phyloP scores from a whole-genome alignment of 2,888 invertebrate species.

The Oligia latruncula region DNA sequence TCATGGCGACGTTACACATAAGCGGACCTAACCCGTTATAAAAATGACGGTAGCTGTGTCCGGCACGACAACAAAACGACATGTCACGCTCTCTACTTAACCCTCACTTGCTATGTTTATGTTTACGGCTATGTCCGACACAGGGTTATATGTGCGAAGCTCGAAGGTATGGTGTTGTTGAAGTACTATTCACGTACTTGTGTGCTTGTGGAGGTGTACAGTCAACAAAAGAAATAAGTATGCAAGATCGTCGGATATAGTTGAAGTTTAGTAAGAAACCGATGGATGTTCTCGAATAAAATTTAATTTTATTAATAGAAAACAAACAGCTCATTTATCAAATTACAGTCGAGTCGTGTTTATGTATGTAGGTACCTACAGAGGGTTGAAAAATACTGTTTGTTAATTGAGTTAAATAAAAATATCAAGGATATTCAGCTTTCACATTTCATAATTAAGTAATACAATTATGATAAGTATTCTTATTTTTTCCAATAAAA shows the following conservation, averaged over 20 bases:
- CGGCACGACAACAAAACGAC: slow-evolving; percentile 69
- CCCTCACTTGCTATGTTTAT: slow-evolving; percentile 68
- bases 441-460: neutral
- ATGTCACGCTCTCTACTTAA: slow-evolving; percentile 69
- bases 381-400: neutral
- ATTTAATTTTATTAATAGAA: too few relatives aligned
- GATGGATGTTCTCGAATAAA: too few relatives aligned
- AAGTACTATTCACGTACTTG: neutral
- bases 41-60: slow-evolving; percentile 63
- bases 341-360: too few relatives aligned
- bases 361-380: too few relatives aligned
- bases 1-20: slow-evolving; percentile 53
- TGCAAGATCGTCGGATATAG: too few relatives aligned
- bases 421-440: neutral
- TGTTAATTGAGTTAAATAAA: neutral
- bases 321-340: too few relatives aligned
- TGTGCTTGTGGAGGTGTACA: slow-evolving; percentile 17
- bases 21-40: slow-evolving; percentile 57
- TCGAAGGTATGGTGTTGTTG: neutral
- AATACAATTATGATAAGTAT: neutral
- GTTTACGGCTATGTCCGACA: slow-evolving; percentile 54
- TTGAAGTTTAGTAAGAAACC: too few relatives aligned
- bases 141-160: slow-evolving; percentile 18
- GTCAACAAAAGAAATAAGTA: too few relatives aligned
- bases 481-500: too few relatives aligned